Percentiles rank a stretch among this genome's conserved stretches.
Evolutionary conservation across 2,113 vertebrate species (phyloP).

Genomic region (Myotis lucifugus): DNA sequence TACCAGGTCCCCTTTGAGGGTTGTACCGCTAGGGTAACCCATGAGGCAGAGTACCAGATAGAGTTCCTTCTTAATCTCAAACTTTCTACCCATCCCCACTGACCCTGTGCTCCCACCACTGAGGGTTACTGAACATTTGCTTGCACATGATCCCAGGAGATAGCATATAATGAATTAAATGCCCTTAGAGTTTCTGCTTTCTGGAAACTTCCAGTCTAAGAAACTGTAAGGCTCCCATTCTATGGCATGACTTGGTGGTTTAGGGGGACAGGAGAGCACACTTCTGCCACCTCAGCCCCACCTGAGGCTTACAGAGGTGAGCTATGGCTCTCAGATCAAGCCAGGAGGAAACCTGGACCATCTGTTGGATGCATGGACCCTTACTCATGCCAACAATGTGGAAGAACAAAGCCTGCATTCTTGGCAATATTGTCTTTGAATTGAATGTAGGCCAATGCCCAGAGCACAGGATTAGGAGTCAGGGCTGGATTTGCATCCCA

Average conservation of each 20-base stretch:
- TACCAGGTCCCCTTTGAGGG: background rate
- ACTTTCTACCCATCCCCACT: background rate
- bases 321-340: background rate
- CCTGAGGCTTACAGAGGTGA: background rate
- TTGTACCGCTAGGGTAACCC: background rate
- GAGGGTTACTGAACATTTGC: background rate
- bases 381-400: background rate
- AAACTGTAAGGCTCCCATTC: background rate
- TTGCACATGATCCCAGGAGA: background rate
- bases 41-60: background rate
- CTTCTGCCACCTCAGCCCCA: background rate
- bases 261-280: background rate
- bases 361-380: background rate
- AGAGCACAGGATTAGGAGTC: background rate
- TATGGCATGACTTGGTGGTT: background rate
- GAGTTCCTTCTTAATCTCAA: background rate
- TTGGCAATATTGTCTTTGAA: background rate
- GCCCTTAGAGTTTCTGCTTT: conserved; percentile 11
- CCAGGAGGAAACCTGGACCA: background rate
- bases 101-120: background rate
- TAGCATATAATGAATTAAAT: background rate
- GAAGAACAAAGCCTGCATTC: conserved; percentile 16
- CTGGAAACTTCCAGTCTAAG: conserved; percentile 9
- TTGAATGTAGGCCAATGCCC: background rate
- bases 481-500: background rate